Base-by-base conservation (phyloP, 2,113 vertebrate genomes). In the Python bivittatus region DNA sequence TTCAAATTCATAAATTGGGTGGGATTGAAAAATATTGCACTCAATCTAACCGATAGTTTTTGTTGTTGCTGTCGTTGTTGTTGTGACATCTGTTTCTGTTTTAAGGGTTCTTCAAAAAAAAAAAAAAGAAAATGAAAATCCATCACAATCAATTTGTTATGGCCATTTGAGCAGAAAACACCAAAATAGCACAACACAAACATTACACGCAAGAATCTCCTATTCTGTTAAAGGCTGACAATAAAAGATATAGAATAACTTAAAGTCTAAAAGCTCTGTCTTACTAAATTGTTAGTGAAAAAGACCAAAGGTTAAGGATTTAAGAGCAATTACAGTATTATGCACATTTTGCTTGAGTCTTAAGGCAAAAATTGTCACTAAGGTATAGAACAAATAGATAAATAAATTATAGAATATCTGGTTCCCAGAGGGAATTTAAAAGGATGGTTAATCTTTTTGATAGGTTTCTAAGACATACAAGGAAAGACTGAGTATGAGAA, bases 401-500 rank as follows among this genome's bases (percentile, higher is more conserved):
- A 54, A 8, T n/a, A 44, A 44, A 5, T 6, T 20, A 48, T 90
- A 44, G 9, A 42, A 56, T 93, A 92, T 53, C 38, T 88, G 84
- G 3, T 7, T 93, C 20, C 17, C 58, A 3, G 58, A 68, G 29
- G 86, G 44, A 93, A 12, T 93, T 72, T 42, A 91, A 72, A 86
- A 54, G 42, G 53, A 7, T 86, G 17, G 8, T 8, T 90, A 72
- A 56, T 87, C 0, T 94, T 22, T 42, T 88, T 83, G 86, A 11
- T 29, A 5, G 85, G 9, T 91, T 93, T 42, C 89, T 27, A 88
- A 44, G 57, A 91, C 20, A 57, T 88, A 91, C 92, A 94, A 6
- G 0, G 42, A 0, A 0, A 6, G 10, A 56, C 57, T 3, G 42
- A 54, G 91, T 52, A 15, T 42, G 48, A 92, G 84, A 4, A 5